Percentiles rank a stretch among this genome's conserved stretches.
These are phyloP conservation scores for Frieseomelitta varia DNA, from an alignment of 1,140 invertebrate genomes.

Conservation along the genomic window DNA sequence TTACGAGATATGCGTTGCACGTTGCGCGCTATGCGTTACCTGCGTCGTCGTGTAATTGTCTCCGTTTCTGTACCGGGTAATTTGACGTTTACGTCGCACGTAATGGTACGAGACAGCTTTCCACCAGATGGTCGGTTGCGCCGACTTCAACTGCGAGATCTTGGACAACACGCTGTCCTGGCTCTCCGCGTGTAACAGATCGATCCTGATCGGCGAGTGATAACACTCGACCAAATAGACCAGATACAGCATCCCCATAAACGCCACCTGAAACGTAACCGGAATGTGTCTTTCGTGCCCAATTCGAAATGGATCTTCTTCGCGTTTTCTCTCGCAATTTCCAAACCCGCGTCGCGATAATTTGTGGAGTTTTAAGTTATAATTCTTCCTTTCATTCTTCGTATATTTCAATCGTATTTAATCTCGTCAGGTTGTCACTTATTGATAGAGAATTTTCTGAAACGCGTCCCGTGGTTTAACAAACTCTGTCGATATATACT, in stretches of 20 bases:
- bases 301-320: background rate
- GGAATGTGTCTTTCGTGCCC: background rate
- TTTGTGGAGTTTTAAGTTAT: background rate
- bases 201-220: constrained; percentile 88
- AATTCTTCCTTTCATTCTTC: too few relatives aligned
- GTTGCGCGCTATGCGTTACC: constrained; percentile 80
- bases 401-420: too few relatives aligned
- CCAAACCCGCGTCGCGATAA: background rate
- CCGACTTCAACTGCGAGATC: constrained; percentile 86
- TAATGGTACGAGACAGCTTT: constrained; percentile 95
- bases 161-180: constrained; percentile 87
- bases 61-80: constrained; percentile 91
- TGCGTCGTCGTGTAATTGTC: constrained; percentile 92
- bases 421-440: background rate
- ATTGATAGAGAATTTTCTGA: background rate
- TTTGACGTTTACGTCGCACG: constrained; percentile 88
- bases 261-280: constrained; percentile 83
- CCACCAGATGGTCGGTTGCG: constrained; percentile 93
- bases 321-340: background rate
- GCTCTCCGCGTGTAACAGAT: constrained; percentile 85
- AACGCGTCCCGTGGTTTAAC: background rate
- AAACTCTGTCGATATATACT: background rate
- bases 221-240: constrained; percentile 94
- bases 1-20: constrained; percentile 53
- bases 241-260: constrained; percentile 90